Conservation (phyloP, 2,113 vertebrate species). For the Aegithalos caudatus region DNA sequence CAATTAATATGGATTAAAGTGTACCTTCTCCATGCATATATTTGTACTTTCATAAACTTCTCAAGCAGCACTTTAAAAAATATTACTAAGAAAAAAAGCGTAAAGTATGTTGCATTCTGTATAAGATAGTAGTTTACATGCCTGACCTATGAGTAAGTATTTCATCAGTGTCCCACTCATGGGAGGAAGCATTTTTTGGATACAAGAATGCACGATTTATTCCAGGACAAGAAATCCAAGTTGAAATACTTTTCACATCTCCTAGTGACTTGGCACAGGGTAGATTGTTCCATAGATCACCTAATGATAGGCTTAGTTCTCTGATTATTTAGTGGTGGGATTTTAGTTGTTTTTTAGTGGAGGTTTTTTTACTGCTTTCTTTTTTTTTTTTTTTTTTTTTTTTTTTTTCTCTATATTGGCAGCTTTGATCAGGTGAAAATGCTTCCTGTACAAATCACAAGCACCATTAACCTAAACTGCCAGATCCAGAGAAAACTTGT, state of each 20-base stretch:
- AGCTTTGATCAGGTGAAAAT: neutral
- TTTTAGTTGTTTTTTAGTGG: neutral
- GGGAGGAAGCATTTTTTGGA: neutral
- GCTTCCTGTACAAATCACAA: accelerated
- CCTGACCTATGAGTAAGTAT: neutral
- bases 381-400: neutral
- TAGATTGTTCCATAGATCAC: neutral
- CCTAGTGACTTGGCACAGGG: neutral
- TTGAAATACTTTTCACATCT: neutral
- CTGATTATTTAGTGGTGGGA: neutral
- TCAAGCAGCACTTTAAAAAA: neutral
- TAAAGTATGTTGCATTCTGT: neutral
- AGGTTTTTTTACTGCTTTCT: neutral
- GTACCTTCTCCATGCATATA: neutral
- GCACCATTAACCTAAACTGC: neutral
- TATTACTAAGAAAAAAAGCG: neutral
- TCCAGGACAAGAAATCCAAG: neutral
- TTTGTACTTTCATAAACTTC: neutral
- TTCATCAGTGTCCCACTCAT: neutral
- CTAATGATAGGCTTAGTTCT: neutral
- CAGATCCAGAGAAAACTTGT: neutral
- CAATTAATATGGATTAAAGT: neutral
- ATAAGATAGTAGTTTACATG: neutral
- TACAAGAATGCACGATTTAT: neutral
- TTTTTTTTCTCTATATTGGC: neutral